Evolutionary conservation across 2,113 vertebrate genomes (phyloP).

Genomic region (Saguinus imperator): DNA sequence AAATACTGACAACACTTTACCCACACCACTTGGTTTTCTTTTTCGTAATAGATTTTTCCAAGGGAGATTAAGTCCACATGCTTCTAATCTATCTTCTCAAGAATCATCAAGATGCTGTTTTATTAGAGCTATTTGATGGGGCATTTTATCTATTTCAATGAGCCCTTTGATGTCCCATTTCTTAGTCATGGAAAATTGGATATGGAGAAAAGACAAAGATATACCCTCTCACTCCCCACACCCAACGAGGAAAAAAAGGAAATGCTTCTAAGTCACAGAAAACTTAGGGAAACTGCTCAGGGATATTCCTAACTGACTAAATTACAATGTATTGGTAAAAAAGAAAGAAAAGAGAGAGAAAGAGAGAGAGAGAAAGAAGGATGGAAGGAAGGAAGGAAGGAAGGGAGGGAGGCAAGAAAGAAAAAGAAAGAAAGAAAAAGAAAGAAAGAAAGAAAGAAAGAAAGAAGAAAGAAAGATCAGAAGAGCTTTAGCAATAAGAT

Average conservation of each 20-base stretch:
- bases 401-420: too few relatives aligned
- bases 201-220: slow-evolving; percentile 49
- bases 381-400: accelerated
- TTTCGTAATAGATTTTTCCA: slow-evolving; percentile 44
- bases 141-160: slow-evolving; percentile 65
- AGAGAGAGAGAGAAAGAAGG: too few relatives aligned
- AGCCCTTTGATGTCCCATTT: slow-evolving; percentile 62
- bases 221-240: neutral
- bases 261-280: neutral
- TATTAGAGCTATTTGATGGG: slow-evolving; percentile 58
- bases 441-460: too few relatives aligned
- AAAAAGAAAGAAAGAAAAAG: too few relatives aligned
- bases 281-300: neutral
- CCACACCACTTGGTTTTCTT: neutral
- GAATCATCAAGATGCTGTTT: slow-evolving; percentile 54
- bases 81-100: slow-evolving; percentile 52
- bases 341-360: neutral
- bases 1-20: neutral
- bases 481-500: neutral
- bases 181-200: slow-evolving; percentile 50
- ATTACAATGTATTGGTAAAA: neutral
- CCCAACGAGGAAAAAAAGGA: neutral
- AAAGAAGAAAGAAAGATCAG: neutral
- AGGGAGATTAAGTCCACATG: slow-evolving; percentile 60
- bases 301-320: neutral